Base-by-base conservation (phyloP, 2,797 vertebrate genomes). In the Eurystomus glaucurus region DNA sequence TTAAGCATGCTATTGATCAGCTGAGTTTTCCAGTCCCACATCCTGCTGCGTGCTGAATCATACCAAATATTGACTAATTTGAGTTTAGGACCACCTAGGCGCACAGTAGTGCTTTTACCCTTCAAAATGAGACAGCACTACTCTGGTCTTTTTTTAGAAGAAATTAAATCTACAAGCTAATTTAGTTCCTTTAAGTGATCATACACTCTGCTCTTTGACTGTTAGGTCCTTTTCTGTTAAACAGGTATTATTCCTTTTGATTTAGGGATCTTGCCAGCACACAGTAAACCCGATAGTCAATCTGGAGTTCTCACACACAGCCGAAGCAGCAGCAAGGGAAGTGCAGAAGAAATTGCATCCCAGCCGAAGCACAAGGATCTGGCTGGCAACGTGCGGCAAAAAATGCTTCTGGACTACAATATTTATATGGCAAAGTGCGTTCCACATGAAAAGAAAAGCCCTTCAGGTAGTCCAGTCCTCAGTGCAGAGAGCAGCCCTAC, bases 401-500 rank as follows among this genome's bases (percentile, higher is more conserved):
- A 98, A 85, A 97, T 98, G 68, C 97, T 98, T n/a, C 94, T 99
- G 91, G 99, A 99, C 94, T 99, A 99, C 98, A 98, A 60, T 4
- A 88, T 98, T 87, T 99, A 99, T 94, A 99, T 99, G 99, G 98
- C 99, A 68, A 98, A 98, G 33, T 98, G 99, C 93, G 91, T 99
- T 97, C 99, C 99, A 33, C 97, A 97, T 2, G 98, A 98, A 61
- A 97, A 84, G 62, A 97, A 91, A 48, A 98, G 99, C 96, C 99
- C 99, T 33, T 96, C 97, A 3, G 74, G 94, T 95, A 99, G 99
- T 95, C 98, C 99, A 1, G 84, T 94, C 50, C 98, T 97, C 92
- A 99, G 99, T 97, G 99, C 98, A 10, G 99, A 99, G 70, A 99
- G 99, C 98, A 99, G 99, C 97, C 99, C 99, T 17, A 99, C 98